A percentile compares a stretch with the other conserved stretches of the same genome.
Conservation (phyloP, 2,888 invertebrate species). For the Eilema griseolum region DNA sequence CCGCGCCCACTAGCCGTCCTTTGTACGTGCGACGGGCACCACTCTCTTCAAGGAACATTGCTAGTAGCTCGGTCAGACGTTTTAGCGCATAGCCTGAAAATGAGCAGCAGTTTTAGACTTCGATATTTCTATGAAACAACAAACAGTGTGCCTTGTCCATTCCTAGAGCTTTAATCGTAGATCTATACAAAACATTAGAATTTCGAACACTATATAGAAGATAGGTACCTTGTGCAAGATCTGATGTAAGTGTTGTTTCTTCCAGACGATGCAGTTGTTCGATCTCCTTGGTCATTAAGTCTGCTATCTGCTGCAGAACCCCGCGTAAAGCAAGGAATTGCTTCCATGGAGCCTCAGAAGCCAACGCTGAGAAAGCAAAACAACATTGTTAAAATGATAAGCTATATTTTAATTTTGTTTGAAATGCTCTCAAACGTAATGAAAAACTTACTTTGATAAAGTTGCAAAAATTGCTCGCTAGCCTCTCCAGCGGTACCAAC, state of each 20-base stretch:
- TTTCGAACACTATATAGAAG: background rate
- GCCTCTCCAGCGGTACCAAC: constrained; percentile 96
- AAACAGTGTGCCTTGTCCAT: too few species aligned
- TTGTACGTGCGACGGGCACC: constrained; percentile 97
- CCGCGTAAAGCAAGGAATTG: constrained; percentile 96
- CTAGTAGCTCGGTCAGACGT: constrained; percentile 95
- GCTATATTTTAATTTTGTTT: background rate
- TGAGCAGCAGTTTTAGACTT: background rate
- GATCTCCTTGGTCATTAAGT: constrained; percentile 95
- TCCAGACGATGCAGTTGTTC: constrained; percentile 95
- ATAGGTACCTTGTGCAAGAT: constrained; percentile 92
- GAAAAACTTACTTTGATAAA: constrained; percentile 90
- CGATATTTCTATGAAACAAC: background rate
- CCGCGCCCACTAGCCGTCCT: constrained; percentile 94
- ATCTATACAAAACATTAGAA: too few species aligned
- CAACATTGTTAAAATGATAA: background rate
- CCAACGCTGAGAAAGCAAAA: constrained; percentile 83
- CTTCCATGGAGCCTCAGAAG: constrained; percentile 96
- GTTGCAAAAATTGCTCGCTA: constrained; percentile 95
- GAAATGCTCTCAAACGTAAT: background rate
- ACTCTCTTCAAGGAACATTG: constrained; percentile 95
- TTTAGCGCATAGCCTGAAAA: constrained; percentile 93
- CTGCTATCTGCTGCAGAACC: constrained; percentile 93
- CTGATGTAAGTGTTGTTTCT: constrained; percentile 96
- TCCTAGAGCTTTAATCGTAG: too few species aligned